These are phyloP conservation scores for Synergus umbraculus DNA, from an alignment of 2,888 invertebrate genomes.

Conservation along the genomic window DNA sequence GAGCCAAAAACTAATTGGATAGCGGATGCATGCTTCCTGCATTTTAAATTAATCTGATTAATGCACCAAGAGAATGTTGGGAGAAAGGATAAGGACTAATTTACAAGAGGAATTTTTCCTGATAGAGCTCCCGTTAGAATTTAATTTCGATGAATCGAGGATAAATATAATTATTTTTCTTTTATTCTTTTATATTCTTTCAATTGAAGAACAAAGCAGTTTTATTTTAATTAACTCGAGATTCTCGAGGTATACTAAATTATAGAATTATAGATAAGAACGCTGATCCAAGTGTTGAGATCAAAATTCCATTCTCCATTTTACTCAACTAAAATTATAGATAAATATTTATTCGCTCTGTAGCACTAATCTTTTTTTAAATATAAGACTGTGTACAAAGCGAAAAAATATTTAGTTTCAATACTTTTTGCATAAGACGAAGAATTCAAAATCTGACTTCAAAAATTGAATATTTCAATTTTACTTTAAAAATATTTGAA, in stretches of 20 bases:
- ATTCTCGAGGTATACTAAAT: neutral
- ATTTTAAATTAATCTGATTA: conserved; percentile 28
- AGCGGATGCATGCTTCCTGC: conserved; percentile 8
- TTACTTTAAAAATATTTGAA: too few species aligned
- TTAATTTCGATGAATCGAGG: neutral
- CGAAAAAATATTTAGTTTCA: too few species aligned
- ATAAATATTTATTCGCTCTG: too few species aligned
- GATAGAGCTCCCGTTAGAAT: neutral
- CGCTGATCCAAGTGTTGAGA: too few species aligned
- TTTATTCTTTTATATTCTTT: neutral
- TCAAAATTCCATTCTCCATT: too few species aligned
- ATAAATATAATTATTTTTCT: neutral
- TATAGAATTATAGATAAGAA: too few species aligned
- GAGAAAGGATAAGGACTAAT: neutral
- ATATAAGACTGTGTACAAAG: too few species aligned
- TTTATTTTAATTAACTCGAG: neutral
- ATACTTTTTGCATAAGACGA: too few species aligned
- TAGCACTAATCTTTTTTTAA: too few species aligned
- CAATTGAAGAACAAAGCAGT: neutral
- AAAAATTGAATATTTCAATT: too few species aligned
- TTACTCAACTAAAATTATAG: too few species aligned
- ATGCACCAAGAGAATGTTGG: neutral
- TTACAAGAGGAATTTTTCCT: conserved; percentile 5
- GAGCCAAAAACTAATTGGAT: conserved; percentile 5
- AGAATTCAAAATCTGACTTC: too few species aligned